Evolutionary conservation across 2,888 invertebrate genomes (phyloP), one percentile per base, ranked within the genome.

Genomic region (Panzeria rudis): DNA sequence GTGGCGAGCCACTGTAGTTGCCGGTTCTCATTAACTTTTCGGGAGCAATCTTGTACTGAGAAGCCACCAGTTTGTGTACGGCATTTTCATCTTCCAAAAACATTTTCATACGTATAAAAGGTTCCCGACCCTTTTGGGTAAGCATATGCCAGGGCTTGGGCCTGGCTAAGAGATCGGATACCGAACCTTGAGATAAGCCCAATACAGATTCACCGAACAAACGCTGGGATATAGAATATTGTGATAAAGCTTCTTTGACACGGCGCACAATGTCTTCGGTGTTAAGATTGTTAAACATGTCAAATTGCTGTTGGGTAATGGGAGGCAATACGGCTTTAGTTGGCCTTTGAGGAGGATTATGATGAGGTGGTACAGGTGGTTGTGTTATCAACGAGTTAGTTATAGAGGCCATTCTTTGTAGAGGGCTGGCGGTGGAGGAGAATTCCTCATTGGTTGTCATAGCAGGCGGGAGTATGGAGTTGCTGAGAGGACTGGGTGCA

Each of bases 71-170:
- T 91, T 98, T 98, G 93, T 98, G 98, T 1, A 98, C 98, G 13
- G 98, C 98, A 90, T 98, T 97, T 88, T 98, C 98, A 90, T 98
- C 98, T 93, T 98, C 98, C 87, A 99, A 94, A 93, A 99, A 99
- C 96, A 98, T 97, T 93, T 98, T 98, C 98, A 99, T 99, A 84
- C 98, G 94, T 86, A 99, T 98, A 93, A 98, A 99, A 0, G 98
- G 99, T 91, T 99, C 98, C 32, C 98, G 94, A 1, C 98, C 98
- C 92, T 98, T 98, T 91, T 97, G 98, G 15, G 99, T 99, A 68
- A 99, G 94, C 98, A 99, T 98, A 91, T 98, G 98, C 99, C 99
- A 99, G 0, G 99, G 98, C 92, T 99, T 99, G 44, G 99, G 99
- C 71, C 99, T 93, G 29, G 99, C 99, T 86, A 99, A 94, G 54